These are phyloP conservation scores for Sphenopsis melanotis DNA, from an alignment of 2,797 vertebrate species.

Conservation along the genomic window DNA sequence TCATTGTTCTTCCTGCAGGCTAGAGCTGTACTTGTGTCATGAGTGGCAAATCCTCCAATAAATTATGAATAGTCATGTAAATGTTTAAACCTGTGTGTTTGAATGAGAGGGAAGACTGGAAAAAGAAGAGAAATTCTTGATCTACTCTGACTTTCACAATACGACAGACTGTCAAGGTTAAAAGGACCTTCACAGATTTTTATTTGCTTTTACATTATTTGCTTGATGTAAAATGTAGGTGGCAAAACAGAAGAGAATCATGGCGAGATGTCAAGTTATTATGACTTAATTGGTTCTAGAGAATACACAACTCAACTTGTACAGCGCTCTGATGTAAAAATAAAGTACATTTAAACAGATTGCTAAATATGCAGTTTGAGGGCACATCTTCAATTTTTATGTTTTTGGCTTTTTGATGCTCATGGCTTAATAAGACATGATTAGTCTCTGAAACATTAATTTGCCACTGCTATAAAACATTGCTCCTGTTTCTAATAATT, in stretches of 20 bases:
- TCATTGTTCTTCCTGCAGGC: constrained; percentile 58
- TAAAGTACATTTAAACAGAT: background rate
- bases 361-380: background rate
- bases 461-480: background rate
- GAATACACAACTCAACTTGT: background rate
- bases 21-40: constrained; percentile 29
- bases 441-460: background rate
- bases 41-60: constrained; percentile 21
- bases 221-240: background rate
- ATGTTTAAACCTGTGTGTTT: constrained; percentile 40
- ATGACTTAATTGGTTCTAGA: constrained; percentile 36
- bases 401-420: background rate
- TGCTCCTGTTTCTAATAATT: background rate
- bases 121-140: constrained; percentile 10
- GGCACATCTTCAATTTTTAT: background rate
- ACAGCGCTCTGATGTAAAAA: background rate
- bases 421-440: background rate
- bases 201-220: background rate
- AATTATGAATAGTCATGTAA: constrained; percentile 55
- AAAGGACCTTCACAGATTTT: constrained; percentile 35
- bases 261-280: background rate
- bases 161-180: background rate
- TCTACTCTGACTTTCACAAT: background rate
- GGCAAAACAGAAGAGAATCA: background rate
- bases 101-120: background rate